Base-by-base conservation (phyloP, 37 sponge, comb jelly and placozoan species). In the Haliclona indistincta region DNA sequence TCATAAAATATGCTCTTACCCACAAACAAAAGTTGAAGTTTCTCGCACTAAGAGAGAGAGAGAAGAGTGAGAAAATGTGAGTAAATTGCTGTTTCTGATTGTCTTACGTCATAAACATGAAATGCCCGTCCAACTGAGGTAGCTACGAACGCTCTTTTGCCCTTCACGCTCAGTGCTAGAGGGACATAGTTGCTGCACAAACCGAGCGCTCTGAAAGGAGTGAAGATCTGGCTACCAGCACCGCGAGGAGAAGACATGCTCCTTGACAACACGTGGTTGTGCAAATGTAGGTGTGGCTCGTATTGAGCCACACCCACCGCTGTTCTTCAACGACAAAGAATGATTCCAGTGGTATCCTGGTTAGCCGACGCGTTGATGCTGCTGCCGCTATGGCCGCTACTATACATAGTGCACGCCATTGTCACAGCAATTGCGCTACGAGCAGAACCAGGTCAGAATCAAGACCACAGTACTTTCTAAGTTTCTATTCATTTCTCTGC, bases 131-230 rank as follows among this genome's bases (percentile, higher is more conserved):
- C 95, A 11, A 94, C 75, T 25, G 92, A 71, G 1, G 95, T 90
- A 0, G 68, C 82, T 25, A 90, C 77, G 23, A 94, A 73, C 42
- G 40, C 63, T n/a, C 81, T 75, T 15, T 74, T 28, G 10, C 88
- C 93, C 43, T 58, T 76, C 3, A 51, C 69, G 70, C 56, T 39
- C 29, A 78, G n/a, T 25, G 54, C 56, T 7, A 80, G 64, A 5
- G 95, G 95, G 13, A 94, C 88, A 54, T 86, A 73, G 74, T 90
- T 93, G 36, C 89, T 75, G 42, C 88, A 87, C n/a, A 89, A 74
- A 6, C 97, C 97, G 3, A 93, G 51, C 20, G 91, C 94, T 36
- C 97, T 62, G 54, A 70, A 90, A 11, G 96, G 89, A 71, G 58
- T 67, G 67, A 85, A 95, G 1, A 95, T 60, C 68, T 81, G 78